Evolutionary conservation across 2,113 vertebrate species (phyloP), one percentile per base, ranked within the genome.

Genomic region (Nerophis lumbriciformis): DNA sequence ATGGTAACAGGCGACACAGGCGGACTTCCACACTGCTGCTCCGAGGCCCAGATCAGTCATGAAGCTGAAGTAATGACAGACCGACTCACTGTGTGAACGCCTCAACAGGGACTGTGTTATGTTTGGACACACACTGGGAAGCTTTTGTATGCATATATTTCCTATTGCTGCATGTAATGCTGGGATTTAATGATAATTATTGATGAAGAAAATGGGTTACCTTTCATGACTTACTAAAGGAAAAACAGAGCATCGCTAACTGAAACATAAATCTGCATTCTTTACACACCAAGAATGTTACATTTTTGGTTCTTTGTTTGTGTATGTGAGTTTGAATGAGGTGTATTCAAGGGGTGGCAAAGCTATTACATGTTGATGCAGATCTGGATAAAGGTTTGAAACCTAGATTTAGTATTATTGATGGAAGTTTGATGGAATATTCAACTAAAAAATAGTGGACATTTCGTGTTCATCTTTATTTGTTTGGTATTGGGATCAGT

Each of bases 31-130:
- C 59, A 49, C 53, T 15, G 64, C 66, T 58, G 54, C 44, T 28
- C 53, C 64, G 65, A 75, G 78, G 69, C 68, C 19, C 36, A 65
- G 68, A 73, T 81, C 69, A 62, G 63, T 59, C 61, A 69, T 47
- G 56, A 49, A 64, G 35, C 47, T 45, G 12, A 61, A 47, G 59
- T 62, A 64, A 59, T 48, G 80, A 86, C 77, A 82, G 78, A 83
- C 19, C 1, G 6, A 66, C 55, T 66, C 45, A 61, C 14, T 63
- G 19, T 69, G 21, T 47, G 54, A 56, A 49, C 59, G 57, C 77
- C 44, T 74, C 38, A 12, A 39, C 8, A 63, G 64, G 57, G 44
- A 68, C 45, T 39, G 4, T 36, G 44, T 64, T 44, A 13, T 14
- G 39, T 56, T 35, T 64, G 63, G 15, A 70, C 44, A 59, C 61